Base-by-base conservation (phyloP, 2,113 vertebrate species). In the Bagarius yarrelli region DNA sequence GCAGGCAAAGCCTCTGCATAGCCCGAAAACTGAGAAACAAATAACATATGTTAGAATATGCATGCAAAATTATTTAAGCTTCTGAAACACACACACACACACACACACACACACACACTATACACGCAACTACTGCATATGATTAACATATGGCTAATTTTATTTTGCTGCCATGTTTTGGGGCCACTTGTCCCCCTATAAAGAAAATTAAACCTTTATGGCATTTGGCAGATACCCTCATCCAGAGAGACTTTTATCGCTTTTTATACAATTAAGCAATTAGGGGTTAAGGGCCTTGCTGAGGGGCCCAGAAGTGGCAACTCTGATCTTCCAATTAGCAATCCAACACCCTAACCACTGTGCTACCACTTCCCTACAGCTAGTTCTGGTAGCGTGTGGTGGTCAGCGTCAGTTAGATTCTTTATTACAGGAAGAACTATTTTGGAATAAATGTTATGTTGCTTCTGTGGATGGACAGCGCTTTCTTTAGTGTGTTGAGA, bases 11-110 rank as follows among this genome's bases (percentile, higher is more conserved):
- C 59, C 27, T 63, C 34, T 36, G 61, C 57, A 21, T 9, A 25
- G 53, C 25, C 25, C 14, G 30, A 44, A 52, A 79, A 56, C 30
- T 40, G 44, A 64, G 50, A 44, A 25, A 71, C 53, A 47, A 70
- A 19, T 32, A 32, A 44, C 52, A 57, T 79, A 79, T 56, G 64
- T 57, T 57, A 59, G 15, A n/a, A 59, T 79, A 53, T 59, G 34
- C 11, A 34, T 47, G 34, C 53, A 12, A 40, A 79, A 69, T 44
- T 59, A 69, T 47, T 34, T 50, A 11, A 27, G 15, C 44, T 27
- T 25, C 25, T 8, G n/a, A 47, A 16, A 16, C 66, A 44, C 23
- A 69, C 64, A 3, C 63, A 32, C 32, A 18, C 32, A 36, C 11
- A 23, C 36, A 40, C 8, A 3, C 8, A 40, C 36, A 3, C 36